Evolutionary conservation across 2,797 vertebrate genomes (phyloP).

Genomic region (Cacajao melanocephalus): DNA sequence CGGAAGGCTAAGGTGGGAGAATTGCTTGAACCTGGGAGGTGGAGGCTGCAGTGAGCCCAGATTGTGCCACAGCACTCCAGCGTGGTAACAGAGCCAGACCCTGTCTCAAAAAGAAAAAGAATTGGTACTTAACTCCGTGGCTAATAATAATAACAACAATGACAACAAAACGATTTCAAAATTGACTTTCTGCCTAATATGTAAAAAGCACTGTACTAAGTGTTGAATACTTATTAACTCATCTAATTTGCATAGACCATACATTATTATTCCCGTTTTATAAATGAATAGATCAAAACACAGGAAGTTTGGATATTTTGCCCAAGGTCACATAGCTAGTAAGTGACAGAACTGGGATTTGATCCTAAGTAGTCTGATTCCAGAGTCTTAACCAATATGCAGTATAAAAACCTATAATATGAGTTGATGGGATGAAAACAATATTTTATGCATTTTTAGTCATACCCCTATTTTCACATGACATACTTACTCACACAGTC

Average conservation of each 20-base stretch:
- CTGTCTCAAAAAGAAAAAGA: background rate
- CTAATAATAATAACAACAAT: background rate
- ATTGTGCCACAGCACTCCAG: background rate
- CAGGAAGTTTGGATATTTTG: background rate
- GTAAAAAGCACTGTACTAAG: background rate
- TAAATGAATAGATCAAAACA: background rate
- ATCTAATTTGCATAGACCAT: background rate
- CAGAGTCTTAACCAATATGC: background rate
- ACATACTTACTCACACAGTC: background rate
- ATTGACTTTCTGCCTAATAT: background rate
- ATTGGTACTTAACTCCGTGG: background rate
- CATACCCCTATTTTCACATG: background rate
- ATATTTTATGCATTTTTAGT: background rate
- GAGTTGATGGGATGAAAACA: background rate
- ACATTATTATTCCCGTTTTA: background rate
- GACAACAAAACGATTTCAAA: background rate
- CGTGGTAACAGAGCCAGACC: background rate
- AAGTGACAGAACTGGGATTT: background rate
- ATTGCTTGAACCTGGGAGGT: background rate
- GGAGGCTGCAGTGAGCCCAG: background rate
- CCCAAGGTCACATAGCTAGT: background rate
- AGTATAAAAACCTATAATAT: background rate
- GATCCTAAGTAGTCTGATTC: background rate
- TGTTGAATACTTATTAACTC: background rate
- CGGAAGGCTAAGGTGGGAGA: background rate